Conservation (phyloP, 2,113 vertebrate species). For the Abramis brama region DNA sequence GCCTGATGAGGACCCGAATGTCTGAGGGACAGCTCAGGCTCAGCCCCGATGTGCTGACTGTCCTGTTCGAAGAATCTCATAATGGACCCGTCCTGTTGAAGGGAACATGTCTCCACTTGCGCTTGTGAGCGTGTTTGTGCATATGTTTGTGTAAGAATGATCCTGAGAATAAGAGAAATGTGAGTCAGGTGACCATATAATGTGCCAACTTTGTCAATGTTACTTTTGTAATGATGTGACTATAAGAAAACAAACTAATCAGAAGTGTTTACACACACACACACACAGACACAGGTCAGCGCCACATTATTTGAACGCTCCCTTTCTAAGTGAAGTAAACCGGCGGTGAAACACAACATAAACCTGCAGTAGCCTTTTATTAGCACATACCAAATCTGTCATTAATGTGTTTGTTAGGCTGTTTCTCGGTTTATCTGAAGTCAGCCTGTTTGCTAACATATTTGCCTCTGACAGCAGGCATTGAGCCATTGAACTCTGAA, state of each 20-base stretch:
- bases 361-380: conserved; percentile 30
- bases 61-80: background rate
- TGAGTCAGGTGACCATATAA: conserved; percentile 21
- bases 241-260: conserved; percentile 18
- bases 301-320: background rate
- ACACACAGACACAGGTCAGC: background rate
- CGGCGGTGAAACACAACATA: background rate
- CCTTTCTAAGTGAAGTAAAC: background rate
- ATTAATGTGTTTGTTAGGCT: conserved; percentile 13
- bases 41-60: background rate
- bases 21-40: conserved; percentile 8
- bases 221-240: conserved; percentile 37
- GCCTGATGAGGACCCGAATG: background rate
- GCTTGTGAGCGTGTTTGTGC: background rate
- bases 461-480: background rate
- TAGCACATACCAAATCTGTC: conserved; percentile 43
- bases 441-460: background rate
- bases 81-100: background rate
- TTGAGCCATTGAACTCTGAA: background rate
- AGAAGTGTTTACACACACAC: background rate
- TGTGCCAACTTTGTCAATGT: conserved; percentile 49
- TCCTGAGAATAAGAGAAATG: background rate
- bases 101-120: background rate
- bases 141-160: conserved; percentile 15
- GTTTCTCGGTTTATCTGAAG: background rate